Base-by-base conservation (phyloP, 1,140 invertebrate genomes). In the Eufriesea mexicana region DNA sequence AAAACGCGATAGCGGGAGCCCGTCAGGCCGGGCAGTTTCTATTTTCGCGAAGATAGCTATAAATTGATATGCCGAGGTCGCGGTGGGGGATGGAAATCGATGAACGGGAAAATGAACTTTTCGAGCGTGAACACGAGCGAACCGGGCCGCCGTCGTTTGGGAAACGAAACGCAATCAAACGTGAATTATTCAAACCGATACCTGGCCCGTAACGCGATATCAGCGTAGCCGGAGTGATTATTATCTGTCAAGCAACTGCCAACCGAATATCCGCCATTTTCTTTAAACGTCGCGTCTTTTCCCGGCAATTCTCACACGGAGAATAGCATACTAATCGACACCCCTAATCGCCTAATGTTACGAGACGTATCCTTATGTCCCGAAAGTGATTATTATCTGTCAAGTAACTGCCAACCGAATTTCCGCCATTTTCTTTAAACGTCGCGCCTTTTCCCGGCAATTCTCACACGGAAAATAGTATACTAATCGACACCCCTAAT, bases 21-120 rank as follows among this genome's bases (percentile, higher is more conserved):
- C 20, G 61, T 8, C 18, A 66, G 2, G 23, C 20, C 12, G 20
- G 71, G 14, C 2, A 47, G 20, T 76, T 76, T 81, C 72, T 57
- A 82, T 82, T 82, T 76, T 74, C 62, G 62, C 54, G 25, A 67
- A 67, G 72, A 59, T 76, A 76, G 47, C 51, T 64, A 82, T 76
- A 68, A 82, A 82, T 82, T 82, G 79, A 82, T 82, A 68, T 68
- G 62, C 54, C 25, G n/a, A 67, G 64, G 35, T 25, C 28, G 9
- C 2, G 14, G 45, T 16, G n/a, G 12, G 18, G 35, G 7, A 35
- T 35, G 45, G 62, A 66, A 67, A 82, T 76, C 79, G 79, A 82
- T 76, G 79, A 68, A 82, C 79, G 73, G 62, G 79, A 82, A 82
- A 82, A 82, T 82, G 79, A 82, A 82, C 79, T 82, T 75, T 82